Evolutionary conservation across 2,888 invertebrate species (phyloP).

Genomic region (Caenorhabditis zanzibari): DNA sequence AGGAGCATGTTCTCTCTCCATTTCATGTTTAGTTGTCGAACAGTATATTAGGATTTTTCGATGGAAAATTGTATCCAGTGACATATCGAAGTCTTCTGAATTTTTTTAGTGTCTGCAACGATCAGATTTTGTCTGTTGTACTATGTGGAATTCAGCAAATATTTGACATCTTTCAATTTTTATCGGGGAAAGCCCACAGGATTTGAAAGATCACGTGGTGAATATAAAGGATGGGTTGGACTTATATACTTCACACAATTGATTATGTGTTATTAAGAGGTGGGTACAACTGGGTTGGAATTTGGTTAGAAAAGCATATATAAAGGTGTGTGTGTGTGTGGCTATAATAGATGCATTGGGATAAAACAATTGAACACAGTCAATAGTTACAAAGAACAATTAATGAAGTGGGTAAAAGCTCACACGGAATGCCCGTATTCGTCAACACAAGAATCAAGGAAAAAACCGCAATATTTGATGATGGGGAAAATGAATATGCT

Average conservation of each 20-base stretch:
- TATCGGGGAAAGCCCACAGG: conserved; percentile 23
- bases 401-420: conserved; percentile 31
- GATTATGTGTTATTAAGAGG: conserved; percentile 45
- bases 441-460: conserved; percentile 40
- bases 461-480: conserved; percentile 37
- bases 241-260: conserved; percentile 34
- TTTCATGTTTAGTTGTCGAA: background rate
- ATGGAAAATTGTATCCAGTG: background rate
- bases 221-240: background rate
- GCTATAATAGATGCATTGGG: conserved; percentile 8
- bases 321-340: background rate
- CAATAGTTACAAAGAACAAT: conserved; percentile 3
- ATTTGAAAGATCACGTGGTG: conserved; percentile 1
- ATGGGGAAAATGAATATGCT: conserved; percentile 4
- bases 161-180: conserved; percentile 54
- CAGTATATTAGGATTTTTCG: background rate
- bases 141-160: conserved; percentile 45
- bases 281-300: conserved; percentile 29
- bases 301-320: background rate
- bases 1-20: conserved; percentile 19
- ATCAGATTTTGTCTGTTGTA: background rate
- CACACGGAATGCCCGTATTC: conserved; percentile 60
- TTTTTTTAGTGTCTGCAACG: background rate
- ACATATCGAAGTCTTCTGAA: background rate
- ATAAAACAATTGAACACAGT: background rate